Base-by-base conservation (phyloP, 2,113 vertebrate genomes). In the Noturus placidus region DNA sequence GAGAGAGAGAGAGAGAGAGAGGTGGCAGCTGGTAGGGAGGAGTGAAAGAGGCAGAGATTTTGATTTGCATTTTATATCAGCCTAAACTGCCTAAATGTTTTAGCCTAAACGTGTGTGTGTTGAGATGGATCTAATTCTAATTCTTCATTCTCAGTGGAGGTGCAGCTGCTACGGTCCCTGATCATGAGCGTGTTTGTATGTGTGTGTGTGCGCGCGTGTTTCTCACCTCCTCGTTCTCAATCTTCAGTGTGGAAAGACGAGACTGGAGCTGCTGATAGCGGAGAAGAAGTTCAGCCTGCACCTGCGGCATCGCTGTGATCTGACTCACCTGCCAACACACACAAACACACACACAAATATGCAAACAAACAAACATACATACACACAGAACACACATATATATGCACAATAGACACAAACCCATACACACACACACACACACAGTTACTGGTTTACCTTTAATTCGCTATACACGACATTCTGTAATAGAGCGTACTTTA, bases 171-270 rank as follows among this genome's bases (percentile, higher is more conserved):
- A 30, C 54, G 59, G 70, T 70, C 59, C 70, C 76, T 80, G 80
- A 35, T 46, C n/a, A 52, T 42, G 59, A 54, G 88, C 82, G 65
- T 77, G 84, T 54, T 42, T 84, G 72, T 87, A 57, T 17, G 70
- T 65, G 59, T 54, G 57, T 25, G 88, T 80, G 79, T 63, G 85
- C 25, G 33, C 79, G 70, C 86, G 61, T 17, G 77, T 67, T 14
- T 81, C 94, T 96, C 90, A 99, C 98, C 97, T 99, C 98, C 87
- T 99, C 98, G 0, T 98, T 99, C 94, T 99, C 98, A 0, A 99
- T 99, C 95, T 97, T 98, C 87, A 99, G 96, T 0, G 97, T 99
- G 30, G 98, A 93, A 90, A 99, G 93, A 83, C 98, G 96, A 9
- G 98, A 99, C 94, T 98, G 98, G 8, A 99, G 96, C 88, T 99